Conservation (phyloP, 2,888 invertebrate genomes). For the Eupeodes luniger region DNA sequence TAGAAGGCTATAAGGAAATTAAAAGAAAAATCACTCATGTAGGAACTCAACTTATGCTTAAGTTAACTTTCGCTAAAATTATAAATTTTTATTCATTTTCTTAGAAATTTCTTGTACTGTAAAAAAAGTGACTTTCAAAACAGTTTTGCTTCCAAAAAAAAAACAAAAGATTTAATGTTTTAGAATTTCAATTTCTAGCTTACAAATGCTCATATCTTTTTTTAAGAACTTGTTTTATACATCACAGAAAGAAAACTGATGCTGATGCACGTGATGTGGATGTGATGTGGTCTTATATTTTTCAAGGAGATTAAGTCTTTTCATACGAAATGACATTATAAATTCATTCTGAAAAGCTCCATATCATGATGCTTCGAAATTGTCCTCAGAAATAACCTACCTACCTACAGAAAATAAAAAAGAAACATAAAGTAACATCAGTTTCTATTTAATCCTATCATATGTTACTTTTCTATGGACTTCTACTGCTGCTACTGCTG, state of each 20-base stretch:
- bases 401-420: not conserved
- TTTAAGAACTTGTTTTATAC: not conserved
- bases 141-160: not conserved
- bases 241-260: not conserved
- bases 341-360: slow-evolving; percentile 11
- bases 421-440: slow-evolving; percentile 33
- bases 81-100: too few relatives aligned
- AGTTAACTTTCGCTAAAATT: too few relatives aligned
- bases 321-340: slow-evolving; percentile 19
- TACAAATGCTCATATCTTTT: not conserved
- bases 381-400: slow-evolving; percentile 6
- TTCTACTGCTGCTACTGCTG: slow-evolving; percentile 71
- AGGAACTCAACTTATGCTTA: too few relatives aligned
- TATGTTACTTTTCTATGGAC: slow-evolving; percentile 54
- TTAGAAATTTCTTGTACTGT: too few relatives aligned
- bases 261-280: not conserved
- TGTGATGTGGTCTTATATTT: slow-evolving; percentile 8
- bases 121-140: not conserved
- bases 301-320: slow-evolving; percentile 19
- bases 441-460: slow-evolving; percentile 61
- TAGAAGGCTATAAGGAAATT: too few relatives aligned
- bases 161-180: not conserved
- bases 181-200: not conserved
- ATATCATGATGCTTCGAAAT: slow-evolving; percentile 27
- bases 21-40: too few relatives aligned